phyloP scores from a whole-genome alignment of 2,888 invertebrate species.

The Parnassius apollo region DNA sequence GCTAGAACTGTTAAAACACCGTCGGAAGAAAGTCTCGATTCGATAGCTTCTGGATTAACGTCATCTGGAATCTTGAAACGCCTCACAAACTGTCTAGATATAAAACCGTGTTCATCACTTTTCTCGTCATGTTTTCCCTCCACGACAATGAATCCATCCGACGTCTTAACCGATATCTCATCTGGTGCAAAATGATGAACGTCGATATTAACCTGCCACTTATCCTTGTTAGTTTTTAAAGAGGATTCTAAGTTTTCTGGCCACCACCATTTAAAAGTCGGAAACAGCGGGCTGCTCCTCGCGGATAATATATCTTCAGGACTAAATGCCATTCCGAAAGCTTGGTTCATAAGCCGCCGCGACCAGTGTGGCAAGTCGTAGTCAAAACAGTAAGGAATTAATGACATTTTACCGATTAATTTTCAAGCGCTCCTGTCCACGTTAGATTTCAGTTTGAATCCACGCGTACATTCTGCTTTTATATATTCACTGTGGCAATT shows the following conservation, averaged over 20 bases:
- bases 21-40: slow-evolving; percentile 88
- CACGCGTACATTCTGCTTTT: slow-evolving; percentile 33
- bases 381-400: slow-evolving; percentile 60
- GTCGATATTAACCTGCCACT: slow-evolving; percentile 86
- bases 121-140: slow-evolving; percentile 91
- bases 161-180: slow-evolving; percentile 88
- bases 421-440: slow-evolving; percentile 10
- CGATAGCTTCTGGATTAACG: slow-evolving; percentile 85
- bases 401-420: slow-evolving; percentile 51
- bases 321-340: slow-evolving; percentile 64
- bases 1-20: slow-evolving; percentile 87
- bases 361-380: slow-evolving; percentile 62
- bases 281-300: slow-evolving; percentile 47
- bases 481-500: slow-evolving; percentile 40
- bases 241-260: slow-evolving; percentile 68
- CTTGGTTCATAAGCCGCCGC: slow-evolving; percentile 64
- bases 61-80: slow-evolving; percentile 87
- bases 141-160: slow-evolving; percentile 84
- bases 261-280: slow-evolving; percentile 53
- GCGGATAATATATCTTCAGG: slow-evolving; percentile 62
- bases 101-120: slow-evolving; percentile 86
- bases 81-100: slow-evolving; percentile 87
- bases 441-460: slow-evolving; percentile 38
- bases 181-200: slow-evolving; percentile 89
- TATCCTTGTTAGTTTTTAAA: slow-evolving; percentile 76